A percentile compares a stretch with the other conserved stretches of the same genome.
Conservation (phyloP, 2,113 vertebrate species). For the Cettia cetti region DNA sequence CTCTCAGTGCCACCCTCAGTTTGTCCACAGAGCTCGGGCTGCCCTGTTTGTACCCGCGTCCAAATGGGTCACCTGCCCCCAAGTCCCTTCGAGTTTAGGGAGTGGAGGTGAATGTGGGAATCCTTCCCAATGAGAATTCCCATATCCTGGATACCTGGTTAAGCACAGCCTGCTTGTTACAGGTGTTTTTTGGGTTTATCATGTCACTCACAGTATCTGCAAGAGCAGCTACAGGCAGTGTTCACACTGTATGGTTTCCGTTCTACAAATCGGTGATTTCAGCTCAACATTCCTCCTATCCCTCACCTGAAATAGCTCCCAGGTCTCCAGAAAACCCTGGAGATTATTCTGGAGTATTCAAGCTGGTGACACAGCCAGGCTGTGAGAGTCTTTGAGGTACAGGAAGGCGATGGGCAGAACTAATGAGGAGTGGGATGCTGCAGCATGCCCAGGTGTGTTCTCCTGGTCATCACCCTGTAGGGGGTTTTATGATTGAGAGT, state of each 20-base stretch:
- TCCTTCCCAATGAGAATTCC: not conserved
- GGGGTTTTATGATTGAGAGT: accelerated
- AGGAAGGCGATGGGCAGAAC: not conserved
- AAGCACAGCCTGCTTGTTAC: not conserved
- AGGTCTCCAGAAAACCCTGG: not conserved
- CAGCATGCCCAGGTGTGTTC: not conserved
- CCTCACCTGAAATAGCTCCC: not conserved
- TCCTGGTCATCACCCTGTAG: not conserved
- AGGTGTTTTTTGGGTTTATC: not conserved
- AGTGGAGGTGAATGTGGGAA: not conserved
- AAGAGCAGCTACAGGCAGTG: not conserved
- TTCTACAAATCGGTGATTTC: not conserved
- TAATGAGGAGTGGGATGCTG: not conserved
- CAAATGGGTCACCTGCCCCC: not conserved
- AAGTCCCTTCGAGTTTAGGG: not conserved
- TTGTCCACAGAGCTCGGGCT: accelerated
- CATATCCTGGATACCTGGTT: accelerated
- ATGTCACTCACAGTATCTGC: not conserved
- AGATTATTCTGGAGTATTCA: not conserved
- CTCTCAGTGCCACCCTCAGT: not conserved
- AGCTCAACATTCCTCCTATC: not conserved
- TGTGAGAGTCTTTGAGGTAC: no score
- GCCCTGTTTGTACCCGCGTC: not conserved
- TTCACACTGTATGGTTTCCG: not conserved
- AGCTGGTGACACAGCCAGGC: not conserved